phyloP scores from a whole-genome alignment of 1,140 invertebrate species.

The Pseudoatta argentina region DNA sequence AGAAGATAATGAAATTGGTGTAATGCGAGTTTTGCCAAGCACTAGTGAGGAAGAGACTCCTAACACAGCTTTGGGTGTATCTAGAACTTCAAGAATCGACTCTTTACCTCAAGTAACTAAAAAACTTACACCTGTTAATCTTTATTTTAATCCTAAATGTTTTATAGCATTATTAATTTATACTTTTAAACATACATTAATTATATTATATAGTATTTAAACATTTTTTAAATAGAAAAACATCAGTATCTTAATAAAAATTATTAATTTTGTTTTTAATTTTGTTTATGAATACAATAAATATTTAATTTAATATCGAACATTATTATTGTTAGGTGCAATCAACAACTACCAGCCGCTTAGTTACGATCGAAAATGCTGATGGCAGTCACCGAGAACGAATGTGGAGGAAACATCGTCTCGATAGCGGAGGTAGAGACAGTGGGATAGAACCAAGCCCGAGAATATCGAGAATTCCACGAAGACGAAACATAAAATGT shows the following conservation, averaged over 20 bases:
- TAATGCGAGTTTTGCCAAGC: slow-evolving; percentile 82
- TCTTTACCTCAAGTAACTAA: slow-evolving; percentile 80
- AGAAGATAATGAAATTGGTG: slow-evolving; percentile 79
- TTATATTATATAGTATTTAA: too few relatives aligned
- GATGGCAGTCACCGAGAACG: slow-evolving; percentile 63
- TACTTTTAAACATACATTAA: too few relatives aligned
- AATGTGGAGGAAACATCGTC: slow-evolving; percentile 78
- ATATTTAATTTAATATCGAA: not conserved
- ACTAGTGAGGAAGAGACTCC: slow-evolving; percentile 83
- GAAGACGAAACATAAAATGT: slow-evolving; percentile 79
- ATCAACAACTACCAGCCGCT: slow-evolving; percentile 71
- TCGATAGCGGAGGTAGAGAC: slow-evolving; percentile 83
- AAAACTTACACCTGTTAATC: not conserved
- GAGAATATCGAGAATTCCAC: slow-evolving; percentile 83
- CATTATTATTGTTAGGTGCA: slow-evolving; percentile 69
- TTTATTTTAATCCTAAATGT: not conserved
- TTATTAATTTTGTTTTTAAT: not conserved
- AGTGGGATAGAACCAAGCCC: slow-evolving; percentile 86
- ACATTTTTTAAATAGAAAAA: too few relatives aligned
- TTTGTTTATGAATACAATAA: not conserved
- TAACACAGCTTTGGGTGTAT: slow-evolving; percentile 38
- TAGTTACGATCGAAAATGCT: slow-evolving; percentile 73
- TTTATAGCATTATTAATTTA: too few relatives aligned
- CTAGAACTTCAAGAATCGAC: slow-evolving; percentile 73
- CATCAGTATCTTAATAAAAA: too few relatives aligned